Percentiles rank a stretch among this genome's conserved stretches.
These are phyloP conservation scores for Macquaria australasica DNA, from an alignment of 2,113 vertebrate species.

Conservation along the genomic window DNA sequence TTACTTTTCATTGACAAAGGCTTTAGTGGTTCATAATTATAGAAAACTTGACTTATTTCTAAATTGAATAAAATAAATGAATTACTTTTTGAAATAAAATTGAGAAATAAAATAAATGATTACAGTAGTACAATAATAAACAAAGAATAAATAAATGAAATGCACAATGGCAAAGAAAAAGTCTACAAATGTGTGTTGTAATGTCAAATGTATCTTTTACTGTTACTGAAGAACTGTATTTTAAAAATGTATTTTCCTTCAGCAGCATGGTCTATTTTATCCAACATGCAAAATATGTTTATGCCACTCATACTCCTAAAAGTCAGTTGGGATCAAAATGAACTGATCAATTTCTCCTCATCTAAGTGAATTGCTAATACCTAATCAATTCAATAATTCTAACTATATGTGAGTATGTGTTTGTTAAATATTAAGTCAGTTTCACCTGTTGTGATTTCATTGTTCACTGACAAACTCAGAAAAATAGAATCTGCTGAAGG, in stretches of 20 bases:
- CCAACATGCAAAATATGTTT: neutral
- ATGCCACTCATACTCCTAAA: neutral
- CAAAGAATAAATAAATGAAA: neutral
- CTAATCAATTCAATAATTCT: neutral
- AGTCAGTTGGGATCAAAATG: neutral
- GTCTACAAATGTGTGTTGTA: no score
- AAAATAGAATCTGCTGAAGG: no score
- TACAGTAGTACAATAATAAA: neutral
- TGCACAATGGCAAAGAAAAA: no score
- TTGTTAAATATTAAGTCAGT: neutral
- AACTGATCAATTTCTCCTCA: neutral
- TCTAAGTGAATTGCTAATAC: neutral
- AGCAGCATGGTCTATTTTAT: neutral
- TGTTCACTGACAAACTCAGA: neutral
- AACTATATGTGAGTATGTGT: neutral
- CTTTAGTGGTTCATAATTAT: neutral
- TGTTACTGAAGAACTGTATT: neutral
- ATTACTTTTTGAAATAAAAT: neutral
- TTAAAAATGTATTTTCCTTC: neutral
- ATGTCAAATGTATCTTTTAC: no score
- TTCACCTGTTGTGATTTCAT: neutral
- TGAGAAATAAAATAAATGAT: neutral
- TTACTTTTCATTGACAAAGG: conserved; percentile 14
- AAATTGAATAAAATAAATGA: neutral
- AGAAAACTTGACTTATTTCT: neutral